Evolutionary conservation across 2,113 vertebrate genomes (phyloP).

Genomic region (Hippocampus guttulatus): DNA sequence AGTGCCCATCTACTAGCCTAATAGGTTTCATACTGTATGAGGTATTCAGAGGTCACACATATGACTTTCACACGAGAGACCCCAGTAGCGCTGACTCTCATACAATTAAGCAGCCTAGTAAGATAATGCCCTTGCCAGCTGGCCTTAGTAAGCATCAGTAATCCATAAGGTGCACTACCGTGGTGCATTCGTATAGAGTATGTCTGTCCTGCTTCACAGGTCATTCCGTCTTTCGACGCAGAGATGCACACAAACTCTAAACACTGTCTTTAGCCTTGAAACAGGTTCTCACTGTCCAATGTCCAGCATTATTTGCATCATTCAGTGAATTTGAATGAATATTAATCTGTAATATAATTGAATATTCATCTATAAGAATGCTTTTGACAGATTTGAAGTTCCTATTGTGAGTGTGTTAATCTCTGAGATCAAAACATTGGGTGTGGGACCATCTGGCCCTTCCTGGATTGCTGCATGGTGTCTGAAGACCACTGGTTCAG

Average conservation of each 20-base stretch:
- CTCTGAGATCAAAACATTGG: constrained; percentile 36
- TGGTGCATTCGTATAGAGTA: constrained; percentile 33
- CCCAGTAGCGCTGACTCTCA: constrained; percentile 57
- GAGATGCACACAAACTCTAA: not conserved
- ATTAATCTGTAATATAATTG: not conserved
- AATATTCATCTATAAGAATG: not conserved
- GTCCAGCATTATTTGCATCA: not conserved
- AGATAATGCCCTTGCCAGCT: constrained; percentile 65
- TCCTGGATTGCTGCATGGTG: constrained; percentile 14
- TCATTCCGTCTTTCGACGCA: constrained; percentile 36
- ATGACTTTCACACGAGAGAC: constrained; percentile 63
- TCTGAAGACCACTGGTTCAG: not conserved
- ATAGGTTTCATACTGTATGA: constrained; percentile 45
- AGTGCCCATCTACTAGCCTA: constrained; percentile 49
- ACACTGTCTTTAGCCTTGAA: not conserved
- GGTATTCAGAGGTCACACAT: constrained; percentile 64
- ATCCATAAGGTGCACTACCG: constrained; percentile 53
- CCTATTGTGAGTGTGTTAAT: constrained; percentile 12
- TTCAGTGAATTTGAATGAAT: not conserved
- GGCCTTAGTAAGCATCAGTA: constrained; percentile 58
- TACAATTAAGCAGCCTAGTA: constrained; percentile 61
- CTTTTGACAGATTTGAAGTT: no score
- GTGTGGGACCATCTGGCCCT: constrained; percentile 46
- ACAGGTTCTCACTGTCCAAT: not conserved
- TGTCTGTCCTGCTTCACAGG: constrained; percentile 37